A percentile compares a stretch with the other conserved stretches of the same genome.
phyloP scores from a whole-genome alignment of 2,113 vertebrate genomes.

The Leptosomus discolor region DNA sequence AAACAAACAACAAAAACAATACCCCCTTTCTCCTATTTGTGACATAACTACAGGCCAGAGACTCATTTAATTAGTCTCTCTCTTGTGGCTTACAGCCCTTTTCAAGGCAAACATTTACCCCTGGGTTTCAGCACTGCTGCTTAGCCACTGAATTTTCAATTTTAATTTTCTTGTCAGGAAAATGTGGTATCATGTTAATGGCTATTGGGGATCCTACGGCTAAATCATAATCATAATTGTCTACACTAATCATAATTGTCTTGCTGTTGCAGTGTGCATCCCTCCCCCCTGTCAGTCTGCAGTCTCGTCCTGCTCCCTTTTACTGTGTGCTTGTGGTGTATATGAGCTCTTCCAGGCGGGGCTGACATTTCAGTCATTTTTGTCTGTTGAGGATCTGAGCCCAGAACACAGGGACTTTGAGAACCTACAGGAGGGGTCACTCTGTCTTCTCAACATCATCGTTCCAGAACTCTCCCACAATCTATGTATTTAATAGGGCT shows the following conservation, averaged over 20 bases:
- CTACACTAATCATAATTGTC: conserved; percentile 37
- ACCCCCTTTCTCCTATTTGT: neutral
- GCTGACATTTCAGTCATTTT: neutral
- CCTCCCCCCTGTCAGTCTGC: neutral
- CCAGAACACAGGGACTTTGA: neutral
- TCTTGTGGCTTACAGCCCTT: neutral
- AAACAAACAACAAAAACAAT: neutral
- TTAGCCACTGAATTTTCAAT: neutral
- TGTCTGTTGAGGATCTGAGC: neutral
- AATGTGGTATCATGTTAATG: neutral
- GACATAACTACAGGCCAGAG: neutral
- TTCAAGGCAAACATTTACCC: neutral
- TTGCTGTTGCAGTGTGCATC: neutral
- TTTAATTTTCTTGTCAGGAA: conserved; percentile 27
- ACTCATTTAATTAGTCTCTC: conserved; percentile 4
- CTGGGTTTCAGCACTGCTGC: neutral
- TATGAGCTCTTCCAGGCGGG: neutral
- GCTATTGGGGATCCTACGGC: conserved; percentile 1
- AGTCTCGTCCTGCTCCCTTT: neutral
- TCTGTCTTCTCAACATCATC: neutral
- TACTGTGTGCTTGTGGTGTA: rapidly evolving
- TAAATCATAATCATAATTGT: conserved; percentile 53
- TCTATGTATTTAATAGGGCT: neutral
- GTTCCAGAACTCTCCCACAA: neutral
- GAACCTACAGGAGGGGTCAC: neutral